Evolutionary conservation across 2,113 vertebrate species (phyloP), one percentile per base, ranked within the genome.

Genomic region (Cheilinus undulatus): DNA sequence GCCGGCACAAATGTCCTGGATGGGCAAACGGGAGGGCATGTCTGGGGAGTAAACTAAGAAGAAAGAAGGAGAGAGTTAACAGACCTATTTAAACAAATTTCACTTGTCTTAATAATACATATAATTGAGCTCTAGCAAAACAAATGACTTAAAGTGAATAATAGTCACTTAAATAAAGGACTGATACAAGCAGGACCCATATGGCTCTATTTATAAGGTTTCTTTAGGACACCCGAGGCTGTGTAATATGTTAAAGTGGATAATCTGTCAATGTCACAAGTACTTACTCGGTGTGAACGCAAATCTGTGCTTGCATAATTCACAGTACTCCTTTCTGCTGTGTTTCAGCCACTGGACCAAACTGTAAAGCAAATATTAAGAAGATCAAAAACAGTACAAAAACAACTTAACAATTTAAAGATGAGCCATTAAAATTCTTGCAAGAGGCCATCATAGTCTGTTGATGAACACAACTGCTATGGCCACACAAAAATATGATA

Each of bases 231-330:
- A 26, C 12, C 23, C 51, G 7, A 15, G 1, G 45, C 7, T 43
- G 28, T 51, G 52, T 12, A 52, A 26, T 43, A 54, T 32, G 57
- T 53, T 43, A 14, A 68, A 83, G 58, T 28, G 3, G 26, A 61
- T 22, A 17, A 67, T 53, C 19, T 12, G 48, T 68, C 28, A 42
- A 66, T 23, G 57, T n/a, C 24, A 68, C 38, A 27, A 60, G 53
- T 53, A 93, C 97, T 98, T 96, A 99, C 98, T 99, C 95, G 98
- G 98, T 82, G 97, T 99, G 91, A 99, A 99, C 92, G 98, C 98
- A 94, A 99, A 99, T 95, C 98, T 95, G 95, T 99, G 97, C 92
- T 99, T 99, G 97, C 98, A 99, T 94, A 99, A 94, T 96, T 99
- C 98, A 93, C 98, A 99, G 91, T 99, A 99, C 92, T 99, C 98